Conservation (phyloP, 2,888 invertebrate species). For the Horisme vitalbata region DNA sequence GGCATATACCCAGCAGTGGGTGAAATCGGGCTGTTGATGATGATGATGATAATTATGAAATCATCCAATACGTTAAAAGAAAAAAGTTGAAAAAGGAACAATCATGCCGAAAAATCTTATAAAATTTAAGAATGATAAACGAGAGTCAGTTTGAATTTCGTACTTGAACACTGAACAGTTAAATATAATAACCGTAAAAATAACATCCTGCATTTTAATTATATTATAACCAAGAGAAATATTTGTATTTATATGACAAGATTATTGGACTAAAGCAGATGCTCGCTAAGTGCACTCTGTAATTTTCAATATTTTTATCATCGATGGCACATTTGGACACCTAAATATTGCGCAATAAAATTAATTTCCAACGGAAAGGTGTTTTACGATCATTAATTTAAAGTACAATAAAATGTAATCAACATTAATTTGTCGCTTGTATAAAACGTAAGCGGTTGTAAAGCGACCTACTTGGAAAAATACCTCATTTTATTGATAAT, state of each 20-base stretch:
- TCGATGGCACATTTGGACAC: constrained; percentile 30
- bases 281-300: constrained; percentile 32
- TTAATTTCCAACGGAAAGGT: constrained; percentile 35
- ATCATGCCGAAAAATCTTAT: too few species aligned
- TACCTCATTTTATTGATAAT: constrained; percentile 68
- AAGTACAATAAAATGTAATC: constrained; percentile 54
- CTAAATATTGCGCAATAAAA: constrained; percentile 34
- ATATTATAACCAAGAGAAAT: neutral
- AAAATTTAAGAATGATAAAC: too few species aligned
- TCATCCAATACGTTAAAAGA: too few species aligned
- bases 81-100: too few species aligned
- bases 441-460: constrained; percentile 47
- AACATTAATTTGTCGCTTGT: constrained; percentile 50
- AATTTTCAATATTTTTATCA: constrained; percentile 35
- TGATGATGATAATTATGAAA: too few species aligned
- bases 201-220: too few species aligned
- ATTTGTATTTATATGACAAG: constrained; percentile 11
- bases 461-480: constrained; percentile 53
- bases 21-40: too few species aligned
- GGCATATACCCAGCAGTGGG: too few species aligned
- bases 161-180: too few species aligned
- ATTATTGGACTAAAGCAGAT: constrained; percentile 17
- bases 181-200: too few species aligned
- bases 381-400: constrained; percentile 49
- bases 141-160: too few species aligned